Evolutionary conservation across 2,797 vertebrate genomes (phyloP).

Genomic region (Alcedo atthis): DNA sequence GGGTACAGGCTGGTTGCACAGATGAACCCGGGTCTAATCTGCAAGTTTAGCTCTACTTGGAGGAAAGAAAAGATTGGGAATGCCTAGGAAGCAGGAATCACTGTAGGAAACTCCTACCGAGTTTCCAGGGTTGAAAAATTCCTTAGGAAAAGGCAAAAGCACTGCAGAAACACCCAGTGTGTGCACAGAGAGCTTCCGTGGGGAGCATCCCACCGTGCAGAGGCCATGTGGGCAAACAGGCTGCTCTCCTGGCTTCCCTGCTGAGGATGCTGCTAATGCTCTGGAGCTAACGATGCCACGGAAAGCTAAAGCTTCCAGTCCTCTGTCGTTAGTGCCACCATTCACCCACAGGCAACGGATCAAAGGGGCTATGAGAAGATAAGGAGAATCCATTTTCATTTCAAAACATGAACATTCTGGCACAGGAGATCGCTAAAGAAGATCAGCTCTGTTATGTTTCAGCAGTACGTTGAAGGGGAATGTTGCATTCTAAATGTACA

Average conservation of each 20-base stretch:
- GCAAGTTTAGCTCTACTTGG: not conserved
- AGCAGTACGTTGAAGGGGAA: not conserved
- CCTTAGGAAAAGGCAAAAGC: not conserved
- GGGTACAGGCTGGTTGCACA: not conserved
- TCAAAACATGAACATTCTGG: constrained; percentile 62
- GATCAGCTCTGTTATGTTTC: constrained; percentile 21
- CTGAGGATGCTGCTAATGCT: not conserved
- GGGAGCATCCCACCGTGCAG: not conserved
- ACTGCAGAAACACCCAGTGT: accelerated
- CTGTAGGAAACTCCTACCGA: not conserved
- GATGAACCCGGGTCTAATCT: not conserved
- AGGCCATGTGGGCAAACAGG: not conserved
- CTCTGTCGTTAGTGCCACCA: constrained; percentile 57
- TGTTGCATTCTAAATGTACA: constrained; percentile 19
- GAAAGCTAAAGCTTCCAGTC: constrained; percentile 45
- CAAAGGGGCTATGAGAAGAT: constrained; percentile 67
- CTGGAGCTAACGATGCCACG: constrained; percentile 19
- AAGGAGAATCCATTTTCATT: constrained; percentile 73
- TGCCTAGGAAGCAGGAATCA: not conserved
- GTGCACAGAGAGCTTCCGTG: not conserved
- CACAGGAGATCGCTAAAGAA: constrained; percentile 55
- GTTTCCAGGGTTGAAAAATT: not conserved
- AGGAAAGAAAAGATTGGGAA: not conserved
- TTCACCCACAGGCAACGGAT: constrained; percentile 66
- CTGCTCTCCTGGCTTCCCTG: not conserved